Evolutionary conservation across 2,113 vertebrate species (phyloP).

Genomic region (Seriola dumerili): DNA sequence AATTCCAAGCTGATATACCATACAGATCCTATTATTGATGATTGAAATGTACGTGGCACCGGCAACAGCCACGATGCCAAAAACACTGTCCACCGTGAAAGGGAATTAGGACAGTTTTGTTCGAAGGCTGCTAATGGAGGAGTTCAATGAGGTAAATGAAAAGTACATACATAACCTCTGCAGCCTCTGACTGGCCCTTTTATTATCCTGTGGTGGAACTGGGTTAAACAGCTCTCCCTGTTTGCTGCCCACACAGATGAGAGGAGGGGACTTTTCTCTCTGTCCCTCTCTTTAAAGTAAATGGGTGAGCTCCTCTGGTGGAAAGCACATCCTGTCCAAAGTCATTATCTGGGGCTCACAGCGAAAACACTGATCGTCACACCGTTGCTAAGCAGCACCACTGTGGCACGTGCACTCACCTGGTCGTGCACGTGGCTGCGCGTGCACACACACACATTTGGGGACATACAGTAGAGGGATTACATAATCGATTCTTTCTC

Average conservation of each 20-base stretch:
- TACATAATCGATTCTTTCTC: slow-evolving; percentile 28
- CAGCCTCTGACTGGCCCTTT: slow-evolving; percentile 29
- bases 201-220: slow-evolving; percentile 35
- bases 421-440: slow-evolving; percentile 38
- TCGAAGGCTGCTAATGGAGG: slow-evolving; percentile 58
- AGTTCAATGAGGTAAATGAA: slow-evolving; percentile 55
- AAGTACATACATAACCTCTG: slow-evolving; percentile 39
- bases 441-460: slow-evolving; percentile 14
- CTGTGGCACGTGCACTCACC: slow-evolving; percentile 69
- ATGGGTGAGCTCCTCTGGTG: slow-evolving; percentile 57
- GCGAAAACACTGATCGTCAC: slow-evolving; percentile 60
- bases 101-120: slow-evolving; percentile 51
- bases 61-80: not conserved
- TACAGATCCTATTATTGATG: slow-evolving; percentile 10
- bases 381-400: slow-evolving; percentile 81
- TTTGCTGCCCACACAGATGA: slow-evolving; percentile 29
- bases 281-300: slow-evolving; percentile 51
- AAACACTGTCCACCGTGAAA: slow-evolving; percentile 24
- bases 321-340: slow-evolving; percentile 66
- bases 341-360: slow-evolving; percentile 76
- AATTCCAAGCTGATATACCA: not conserved
- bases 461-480: slow-evolving; percentile 37
- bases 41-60: not conserved
- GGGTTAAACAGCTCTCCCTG: slow-evolving; percentile 50
- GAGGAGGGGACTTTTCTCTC: slow-evolving; percentile 26